Evolutionary conservation across 2,797 vertebrate species (phyloP), one percentile per base, ranked within the genome.

Genomic region (Girardinus metallicus): DNA sequence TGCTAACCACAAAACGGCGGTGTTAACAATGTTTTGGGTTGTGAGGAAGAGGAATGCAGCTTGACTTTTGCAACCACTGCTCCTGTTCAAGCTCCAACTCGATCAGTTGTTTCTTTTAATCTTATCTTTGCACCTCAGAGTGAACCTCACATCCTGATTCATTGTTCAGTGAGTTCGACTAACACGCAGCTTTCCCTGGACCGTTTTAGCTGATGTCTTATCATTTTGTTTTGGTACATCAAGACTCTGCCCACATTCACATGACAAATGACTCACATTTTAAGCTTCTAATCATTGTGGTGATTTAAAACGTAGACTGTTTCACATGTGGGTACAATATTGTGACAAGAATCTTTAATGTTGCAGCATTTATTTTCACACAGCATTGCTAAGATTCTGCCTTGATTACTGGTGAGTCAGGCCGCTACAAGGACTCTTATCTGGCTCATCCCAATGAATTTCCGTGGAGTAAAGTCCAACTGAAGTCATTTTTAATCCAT

Each of bases 81-180:
- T 16, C 11, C 51, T 78, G n/a, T 68, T 79, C 13, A 29, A 31
- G 34, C 49, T 55, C 41, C 74, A 77, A 79, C 55, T 75, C 62
- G 44, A 82, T 79, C 60, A 74, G 57, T 53, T 66, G 75, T 80
- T 64, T 34, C 62, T 70, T 31, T 43, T 77, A 80, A 75, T 78
- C 82, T 81, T 21, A 55, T 78, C 80, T 74, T 74, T 46, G 43
- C 43, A 75, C 64, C 77, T 73, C 76, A 66, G 43, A 64, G 34
- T 66, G 41, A 55, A 75, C 43, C 81, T 80, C 78, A 62, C 49
- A 66, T 68, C 49, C 74, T 49, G 55, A 72, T 47, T 81, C 23
- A 75, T 64, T 57, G 64, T 34, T 60, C 13, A 77, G 31, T 13
- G 68, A 60, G 12, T 44, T 4, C 73, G 11, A 4, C 29, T 13